Evolutionary conservation across 1,140 invertebrate species (phyloP), one percentile per base, ranked within the genome.

Genomic region (Dendrolimus kikuchii): DNA sequence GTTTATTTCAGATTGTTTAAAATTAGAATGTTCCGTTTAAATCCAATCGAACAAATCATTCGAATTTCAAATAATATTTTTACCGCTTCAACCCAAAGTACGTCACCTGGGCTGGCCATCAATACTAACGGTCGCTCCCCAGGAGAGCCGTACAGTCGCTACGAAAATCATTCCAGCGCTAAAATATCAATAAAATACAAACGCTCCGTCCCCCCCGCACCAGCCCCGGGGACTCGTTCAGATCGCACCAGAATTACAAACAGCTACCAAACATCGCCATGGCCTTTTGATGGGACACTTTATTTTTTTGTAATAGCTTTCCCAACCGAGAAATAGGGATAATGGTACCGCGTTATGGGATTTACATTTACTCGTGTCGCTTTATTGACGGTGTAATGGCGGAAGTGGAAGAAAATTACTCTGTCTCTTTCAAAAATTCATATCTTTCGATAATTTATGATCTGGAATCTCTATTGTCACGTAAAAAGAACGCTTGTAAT

Each of bases 111-210:
- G 53, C 51, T 45, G 53, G 59, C 69, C 73, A 78, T 81, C 79
- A 79, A 81, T 76, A 77, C 62, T 70, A 78, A 77, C 70, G 70
- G 65, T 68, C 59, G 60, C 56, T 63, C 72, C 80, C 70, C 80
- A 54, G 23, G 81, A 78, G 81, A 68, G 66, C 67, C 75, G 68
- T 83, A 77, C 51, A 70, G 68, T 67, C 67, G 70, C 74, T 68
- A 71, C 77, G 65, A 74, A 84, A 86, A 86, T 86, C 80, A 86
- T 86, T 83, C 80, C 73, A 53, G 59, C 64, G 73, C 74, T 81
- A 81, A 86, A 86, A 83, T 86, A 86, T 86, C 82, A 86, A 86
- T 86, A 86, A 86, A 83, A 84, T 70, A 82, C 77, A 76, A 79
- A 72, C 68, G 62, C 62, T 51, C 10, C 51, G 48, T 10, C 45